Evolutionary conservation across 2,888 invertebrate species (phyloP).

Genomic region (Archips xylosteana): DNA sequence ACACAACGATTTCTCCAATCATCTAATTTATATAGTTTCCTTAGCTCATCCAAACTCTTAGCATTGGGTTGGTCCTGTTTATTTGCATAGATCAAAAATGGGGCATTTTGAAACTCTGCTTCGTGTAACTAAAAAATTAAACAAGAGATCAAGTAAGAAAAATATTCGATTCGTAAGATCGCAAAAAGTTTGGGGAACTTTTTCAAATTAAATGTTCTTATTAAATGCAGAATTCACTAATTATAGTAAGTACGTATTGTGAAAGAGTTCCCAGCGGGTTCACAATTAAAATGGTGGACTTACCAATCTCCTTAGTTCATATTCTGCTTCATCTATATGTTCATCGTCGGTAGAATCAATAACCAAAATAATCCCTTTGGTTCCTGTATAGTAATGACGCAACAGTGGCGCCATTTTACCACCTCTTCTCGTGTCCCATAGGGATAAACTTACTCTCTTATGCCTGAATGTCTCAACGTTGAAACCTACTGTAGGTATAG

Average conservation of each 20-base stretch:
- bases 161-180: too few relatives aligned
- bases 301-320: conserved; percentile 12
- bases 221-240: too few relatives aligned
- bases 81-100: conserved; percentile 27
- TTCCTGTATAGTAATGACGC: not conserved
- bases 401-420: conserved; percentile 8
- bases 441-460: conserved; percentile 9
- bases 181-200: not conserved
- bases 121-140: conserved; percentile 8
- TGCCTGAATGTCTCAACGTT: conserved; percentile 7
- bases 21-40: conserved; percentile 19
- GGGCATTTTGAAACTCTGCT: conserved; percentile 1
- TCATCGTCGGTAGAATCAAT: conserved; percentile 7
- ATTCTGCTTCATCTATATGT: conserved; percentile 8
- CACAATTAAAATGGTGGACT: not conserved
- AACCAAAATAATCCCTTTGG: conserved; percentile 8
- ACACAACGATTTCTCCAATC: conserved; percentile 12
- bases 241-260: not conserved
- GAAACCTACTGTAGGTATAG: conserved; percentile 12
- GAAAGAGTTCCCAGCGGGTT: not conserved
- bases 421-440: conserved; percentile 9
- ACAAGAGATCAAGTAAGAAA: too few relatives aligned
- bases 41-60: conserved; percentile 4
- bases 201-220: not conserved
- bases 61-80: conserved; percentile 9